These are phyloP conservation scores for Carollia perspicillata DNA, from an alignment of 2,113 vertebrate genomes.

Conservation along the genomic window DNA sequence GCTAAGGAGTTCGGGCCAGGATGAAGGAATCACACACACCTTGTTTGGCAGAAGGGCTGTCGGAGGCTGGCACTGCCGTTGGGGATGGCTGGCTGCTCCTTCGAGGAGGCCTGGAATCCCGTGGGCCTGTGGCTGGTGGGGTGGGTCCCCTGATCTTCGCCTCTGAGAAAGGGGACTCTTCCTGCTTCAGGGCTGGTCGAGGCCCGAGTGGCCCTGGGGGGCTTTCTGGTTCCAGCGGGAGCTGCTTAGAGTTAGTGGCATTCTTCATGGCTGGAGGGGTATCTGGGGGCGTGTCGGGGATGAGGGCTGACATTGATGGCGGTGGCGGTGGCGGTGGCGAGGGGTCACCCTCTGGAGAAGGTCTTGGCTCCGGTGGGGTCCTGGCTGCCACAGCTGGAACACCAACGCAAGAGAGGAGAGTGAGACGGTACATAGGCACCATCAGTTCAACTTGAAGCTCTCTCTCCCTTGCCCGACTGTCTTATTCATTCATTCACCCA, in stretches of 20 bases:
- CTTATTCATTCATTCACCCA: neutral
- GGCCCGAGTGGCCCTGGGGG: neutral
- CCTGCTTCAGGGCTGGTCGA: conserved; percentile 39
- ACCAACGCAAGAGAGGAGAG: neutral
- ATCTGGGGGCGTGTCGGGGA: conserved; percentile 56
- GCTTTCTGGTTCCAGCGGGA: conserved; percentile 5
- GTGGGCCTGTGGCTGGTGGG: conserved; percentile 38
- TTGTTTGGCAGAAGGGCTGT: conserved; percentile 79
- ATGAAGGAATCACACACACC: conserved; percentile 61
- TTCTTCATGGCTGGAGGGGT: conserved; percentile 74
- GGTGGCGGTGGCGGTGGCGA: neutral
- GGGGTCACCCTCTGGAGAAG: conserved; percentile 73
- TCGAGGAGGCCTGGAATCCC: conserved; percentile 46
- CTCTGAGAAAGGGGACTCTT: conserved; percentile 28
- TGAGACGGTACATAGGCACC: neutral
- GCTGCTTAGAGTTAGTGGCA: conserved; percentile 36
- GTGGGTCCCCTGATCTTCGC: conserved; percentile 44
- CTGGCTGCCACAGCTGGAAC: conserved; percentile 66
- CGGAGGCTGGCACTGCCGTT: neutral
- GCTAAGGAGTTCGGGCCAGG: neutral
- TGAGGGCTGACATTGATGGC: neutral
- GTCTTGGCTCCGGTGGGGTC: conserved; percentile 69
- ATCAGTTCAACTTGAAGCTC: neutral
- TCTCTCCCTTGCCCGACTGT: neutral
- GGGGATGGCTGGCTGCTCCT: conserved; percentile 61